Evolutionary conservation across 2,797 vertebrate species (phyloP), one percentile per base, ranked within the genome.

Genomic region (Acanthiza pusilla): DNA sequence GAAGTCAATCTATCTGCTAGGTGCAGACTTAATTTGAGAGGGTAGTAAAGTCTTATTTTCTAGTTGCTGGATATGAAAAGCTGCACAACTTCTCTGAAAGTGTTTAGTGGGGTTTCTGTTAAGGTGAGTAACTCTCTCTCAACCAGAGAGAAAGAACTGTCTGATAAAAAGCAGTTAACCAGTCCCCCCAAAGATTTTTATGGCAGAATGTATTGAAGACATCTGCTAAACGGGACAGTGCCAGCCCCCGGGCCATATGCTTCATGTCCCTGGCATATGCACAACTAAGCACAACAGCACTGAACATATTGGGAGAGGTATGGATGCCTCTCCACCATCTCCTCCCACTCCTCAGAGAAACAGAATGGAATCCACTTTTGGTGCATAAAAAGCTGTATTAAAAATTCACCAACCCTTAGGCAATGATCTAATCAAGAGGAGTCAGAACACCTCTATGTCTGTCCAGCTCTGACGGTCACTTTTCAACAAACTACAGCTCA

Each of bases 161-260:
- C 94, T 97, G 95, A 93, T 97, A 94, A 97, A 96, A 95, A 95
- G 82, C 85, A 96, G 88, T 97, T 96, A 97, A 88, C 75, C 91
- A 96, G 96, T 88, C 91, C 58, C 72, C n/a, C 30, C 89, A 96
- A 96, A 96, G 94, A 91, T 96, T 93, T 90, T 96, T 94, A 92
- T 96, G 94, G 94, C 96, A 97, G 89, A 94, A 97, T 96, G 77
- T 95, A 88, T 94, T 91, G 70, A 81, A 96, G 97, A 95, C 97
- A 98, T 97, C 97, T 98, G 97, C 93, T 97, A 70, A 97, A 95
- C 16, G 86, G 97, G 97, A 95, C 91, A 90, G 75, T 82, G 94
- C 94, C 97, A 97, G 92, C 96, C 96, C 96, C 96, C 42, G 0
- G 97, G 95, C 97, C 97, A 97, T 98, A 98, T 97, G 97, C 91